Evolutionary conservation across 2,113 vertebrate species (phyloP), one percentile per base, ranked within the genome.

Genomic region (Halichoerus grypus): DNA sequence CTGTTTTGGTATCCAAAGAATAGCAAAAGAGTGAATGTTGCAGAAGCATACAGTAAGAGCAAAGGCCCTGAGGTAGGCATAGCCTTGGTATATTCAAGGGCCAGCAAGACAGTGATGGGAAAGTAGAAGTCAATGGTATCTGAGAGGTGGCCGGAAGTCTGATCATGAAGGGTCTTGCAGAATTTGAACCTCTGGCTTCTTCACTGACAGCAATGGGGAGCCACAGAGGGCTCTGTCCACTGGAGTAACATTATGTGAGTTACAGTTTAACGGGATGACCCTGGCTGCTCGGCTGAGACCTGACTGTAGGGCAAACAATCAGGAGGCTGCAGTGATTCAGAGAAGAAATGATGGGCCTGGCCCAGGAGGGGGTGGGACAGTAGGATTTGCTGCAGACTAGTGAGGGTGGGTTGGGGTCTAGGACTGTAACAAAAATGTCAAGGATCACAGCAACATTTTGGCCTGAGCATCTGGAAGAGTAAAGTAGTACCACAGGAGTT

Each of bases 291-390:
- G 3, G 7, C n/a, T 55, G 15, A 61, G 89, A 22, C 22, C 57
- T 3, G 18, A 2, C 5, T 39, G 1, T 3, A 22, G 33, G 51
- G 26, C 4, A 1, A 59, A 15, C 51, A 26, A 11, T 19, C 15
- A 1, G 46, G 14, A 65, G 9, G 28, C 89, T 14, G 6, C 8
- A 9, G 1, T 2, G 72, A 55, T 8, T 2, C 13, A 1, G 16
- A 28, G 55, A 53, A 82, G 22, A 51, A 55, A 22, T 1, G 28
- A 3, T 31, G 5, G 42, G 4, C 6, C 19, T 36, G 53, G 39
- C 18, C 7, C 57, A 11, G 49, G 18, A 14, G 1, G 0, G 22
- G 36, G 22, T 74, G 57, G 16, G 13, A n/a, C 0, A 11, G 36
- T 39, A 33, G 26, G 57, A 9, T 36, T 18, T 24, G 3, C 26